phyloP scores from a whole-genome alignment of 1,140 invertebrate genomes.

The Chlorops oryzae region DNA sequence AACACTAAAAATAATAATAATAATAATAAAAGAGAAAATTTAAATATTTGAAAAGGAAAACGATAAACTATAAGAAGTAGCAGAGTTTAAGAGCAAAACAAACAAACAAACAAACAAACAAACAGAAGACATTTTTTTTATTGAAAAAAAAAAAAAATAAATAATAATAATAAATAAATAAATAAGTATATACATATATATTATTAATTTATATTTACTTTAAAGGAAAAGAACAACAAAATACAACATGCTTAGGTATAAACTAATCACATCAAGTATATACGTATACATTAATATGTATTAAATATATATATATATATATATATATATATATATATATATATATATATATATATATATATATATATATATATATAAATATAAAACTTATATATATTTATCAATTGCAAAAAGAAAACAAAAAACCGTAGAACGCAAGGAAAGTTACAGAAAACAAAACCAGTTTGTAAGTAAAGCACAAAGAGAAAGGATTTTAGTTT shows the following conservation, averaged over 20 bases:
- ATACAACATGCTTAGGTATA: no score
- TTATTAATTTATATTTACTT: no score
- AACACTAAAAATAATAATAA: neutral
- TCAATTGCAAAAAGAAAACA: neutral
- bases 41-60: slow-evolving; percentile 7
- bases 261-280: no score
- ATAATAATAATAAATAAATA: no score
- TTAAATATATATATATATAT: no score
- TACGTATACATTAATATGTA: no score
- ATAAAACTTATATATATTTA: slow-evolving; percentile 1
- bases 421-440: neutral
- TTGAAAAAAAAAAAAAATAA: no score
- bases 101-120: slow-evolving; percentile 10
- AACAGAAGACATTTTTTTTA: slow-evolving; percentile 12
- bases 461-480: neutral
- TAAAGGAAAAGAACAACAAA: no score
- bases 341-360: neutral
- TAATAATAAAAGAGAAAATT: slow-evolving; percentile 3
- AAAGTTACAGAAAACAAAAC: neutral
- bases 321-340: neutral
- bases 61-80: neutral
- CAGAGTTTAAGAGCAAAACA: neutral
- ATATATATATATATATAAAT: neutral
- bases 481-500: neutral
- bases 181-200: no score